Conservation (phyloP, 2,113 vertebrate species). For the Heliornis fulica region DNA sequence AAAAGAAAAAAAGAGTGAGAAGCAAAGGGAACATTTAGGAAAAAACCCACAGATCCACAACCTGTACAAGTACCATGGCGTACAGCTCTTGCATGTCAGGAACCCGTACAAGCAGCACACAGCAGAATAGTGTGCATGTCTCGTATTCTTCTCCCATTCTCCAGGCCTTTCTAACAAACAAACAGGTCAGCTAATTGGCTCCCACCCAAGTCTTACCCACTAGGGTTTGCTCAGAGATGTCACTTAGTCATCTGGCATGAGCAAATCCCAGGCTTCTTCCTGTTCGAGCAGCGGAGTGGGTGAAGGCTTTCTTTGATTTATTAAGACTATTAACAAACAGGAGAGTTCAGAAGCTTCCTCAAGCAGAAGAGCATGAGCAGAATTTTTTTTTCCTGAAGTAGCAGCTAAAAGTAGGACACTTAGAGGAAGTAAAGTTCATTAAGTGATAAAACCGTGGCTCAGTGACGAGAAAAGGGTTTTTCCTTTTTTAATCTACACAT, state of each 20-base stretch:
- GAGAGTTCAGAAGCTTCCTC: slow-evolving; percentile 49
- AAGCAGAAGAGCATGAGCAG: not conserved
- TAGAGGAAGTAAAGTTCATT: slow-evolving; percentile 47
- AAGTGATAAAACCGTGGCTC: slow-evolving; percentile 37
- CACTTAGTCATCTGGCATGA: slow-evolving; percentile 38
- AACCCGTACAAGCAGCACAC: not conserved
- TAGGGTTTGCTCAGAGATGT: slow-evolving; percentile 36
- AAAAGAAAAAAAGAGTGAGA: not conserved
- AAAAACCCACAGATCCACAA: not conserved
- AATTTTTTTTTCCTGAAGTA: slow-evolving; percentile 26
- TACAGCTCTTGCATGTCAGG: not conserved
- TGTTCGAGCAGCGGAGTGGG: not conserved
- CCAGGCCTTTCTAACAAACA: slow-evolving; percentile 26
- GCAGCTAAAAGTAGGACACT: slow-evolving; percentile 51
- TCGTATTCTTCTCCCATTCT: not conserved
- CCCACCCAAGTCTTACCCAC: slow-evolving; percentile 15
- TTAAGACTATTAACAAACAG: slow-evolving; percentile 39
- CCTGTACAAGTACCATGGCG: not conserved
- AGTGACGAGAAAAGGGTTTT: not conserved
- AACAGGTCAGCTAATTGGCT: slow-evolving; percentile 47
- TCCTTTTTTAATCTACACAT: slow-evolving; percentile 30
- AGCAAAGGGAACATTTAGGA: slow-evolving; percentile 6
- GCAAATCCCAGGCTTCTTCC: slow-evolving; percentile 48
- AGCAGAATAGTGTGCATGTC: not conserved
- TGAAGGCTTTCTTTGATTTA: slow-evolving; percentile 53